Base-by-base conservation (phyloP, 2,888 invertebrate species). In the Crossocerus cetratus region DNA sequence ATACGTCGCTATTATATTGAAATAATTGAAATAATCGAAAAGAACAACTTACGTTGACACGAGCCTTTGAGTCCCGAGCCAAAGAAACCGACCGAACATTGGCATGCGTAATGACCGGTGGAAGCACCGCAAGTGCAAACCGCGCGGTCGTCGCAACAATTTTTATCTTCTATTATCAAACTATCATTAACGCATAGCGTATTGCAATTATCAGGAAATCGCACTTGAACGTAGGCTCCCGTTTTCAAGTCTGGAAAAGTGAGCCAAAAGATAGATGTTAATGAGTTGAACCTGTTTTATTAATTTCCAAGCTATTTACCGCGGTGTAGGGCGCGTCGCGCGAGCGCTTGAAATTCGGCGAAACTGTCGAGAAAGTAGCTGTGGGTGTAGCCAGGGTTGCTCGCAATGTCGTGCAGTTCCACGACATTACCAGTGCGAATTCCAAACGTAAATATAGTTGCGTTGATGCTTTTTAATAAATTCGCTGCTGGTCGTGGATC, bases 21-120 rank as follows among this genome's bases (percentile, higher is more conserved):
- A 32, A 32, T 11, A 5, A 57, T 49, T 49, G 49, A 13, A 16
- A 49, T 16, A 14, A 3, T 18, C 20, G 49, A 13, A 16, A 49
- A 11, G 16, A 3, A n/a, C 20, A 57, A 73, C 91, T 91, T 90
- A 94, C 94, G 91, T 79, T 91, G 90, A 83, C 94, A 94, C 20
- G 92, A 92, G 59, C 92, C 92, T 75, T 87, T 89, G 1, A 94
- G 87, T 1, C 94, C 94, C 16, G 92, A 92, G 43, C 94, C 94
- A 83, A 93, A 94, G 84, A 92, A 94, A 13, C 95, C 95, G 2
- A 92, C 89, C 53, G 92, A 91, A 80, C 95, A 95, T 21, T 93
- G 88, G 81, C 95, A 95, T n/a, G 93, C 92, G 83, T 94, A 94
- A 82, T 93, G 93, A 0, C 94, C 95, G 0, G 94, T 94, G 18